A percentile compares a stretch with the other conserved stretches of the same genome.
These are phyloP conservation scores for Turritopsis rubra DNA, from an alignment of 30 jellyfish, hydroid and myxozoan genomes.

Conservation along the genomic window DNA sequence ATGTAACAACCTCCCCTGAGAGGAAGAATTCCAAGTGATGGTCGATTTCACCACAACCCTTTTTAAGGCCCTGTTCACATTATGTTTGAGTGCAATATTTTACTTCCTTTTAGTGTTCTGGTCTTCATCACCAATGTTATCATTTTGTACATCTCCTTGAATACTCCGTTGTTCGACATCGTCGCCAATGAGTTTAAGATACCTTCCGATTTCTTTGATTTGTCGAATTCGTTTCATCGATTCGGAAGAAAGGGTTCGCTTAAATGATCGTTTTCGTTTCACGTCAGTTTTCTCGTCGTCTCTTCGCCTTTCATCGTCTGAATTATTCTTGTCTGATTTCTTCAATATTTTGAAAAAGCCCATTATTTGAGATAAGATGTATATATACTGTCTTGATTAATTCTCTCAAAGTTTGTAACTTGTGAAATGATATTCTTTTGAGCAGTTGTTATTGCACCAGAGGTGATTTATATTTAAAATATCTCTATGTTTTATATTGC, in stretches of 20 bases:
- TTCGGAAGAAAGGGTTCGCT: conserved; percentile 26
- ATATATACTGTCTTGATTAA: no score
- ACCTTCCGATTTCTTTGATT: conserved; percentile 8
- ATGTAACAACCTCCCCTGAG: no score
- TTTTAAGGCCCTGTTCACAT: no score
- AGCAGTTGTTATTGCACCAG: not conserved
- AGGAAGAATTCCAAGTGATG: no score
- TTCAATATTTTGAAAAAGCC: not conserved
- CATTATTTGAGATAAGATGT: not conserved
- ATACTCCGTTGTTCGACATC: conserved; percentile 5
- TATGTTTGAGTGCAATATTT: no score
- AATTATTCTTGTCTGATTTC: not conserved
- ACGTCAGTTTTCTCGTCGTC: conserved; percentile 1
- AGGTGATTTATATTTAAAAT: not conserved
- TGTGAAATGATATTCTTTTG: not conserved
- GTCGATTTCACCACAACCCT: no score
- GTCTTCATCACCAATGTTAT: no score
- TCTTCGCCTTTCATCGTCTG: not conserved
- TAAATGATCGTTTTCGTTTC: conserved; percentile 23
- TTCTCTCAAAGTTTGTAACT: not conserved
- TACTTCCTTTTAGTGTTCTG: no score
- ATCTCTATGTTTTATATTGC: not conserved
- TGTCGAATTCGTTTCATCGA: conserved; percentile 25
- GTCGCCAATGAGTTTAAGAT: conserved; percentile 20
- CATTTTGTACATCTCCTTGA: not conserved